Percentiles rank a stretch among this genome's conserved stretches.
Conservation (phyloP, 2,888 invertebrate genomes). For the Protophormia terraenovae region DNA sequence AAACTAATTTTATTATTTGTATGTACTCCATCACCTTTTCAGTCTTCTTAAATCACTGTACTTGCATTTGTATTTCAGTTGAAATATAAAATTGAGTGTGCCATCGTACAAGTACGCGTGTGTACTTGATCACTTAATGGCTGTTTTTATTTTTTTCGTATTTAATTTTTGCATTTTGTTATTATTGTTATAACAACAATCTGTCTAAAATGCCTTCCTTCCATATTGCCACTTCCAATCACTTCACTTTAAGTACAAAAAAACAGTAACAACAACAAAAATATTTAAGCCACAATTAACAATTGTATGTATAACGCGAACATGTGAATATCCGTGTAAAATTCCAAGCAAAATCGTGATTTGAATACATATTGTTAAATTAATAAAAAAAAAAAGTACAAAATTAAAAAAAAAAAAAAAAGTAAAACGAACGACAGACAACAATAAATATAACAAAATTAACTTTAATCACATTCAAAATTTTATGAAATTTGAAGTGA, state of each 20-base stretch:
- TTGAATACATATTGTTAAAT: conserved; percentile 24
- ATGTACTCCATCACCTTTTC: no score
- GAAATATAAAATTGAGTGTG: conserved; percentile 5
- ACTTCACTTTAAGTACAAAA: background rate
- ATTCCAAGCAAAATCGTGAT: conserved; percentile 39
- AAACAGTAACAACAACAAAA: background rate
- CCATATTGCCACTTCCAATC: background rate
- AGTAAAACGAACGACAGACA: background rate
- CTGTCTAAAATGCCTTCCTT: background rate
- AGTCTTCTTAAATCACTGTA: background rate
- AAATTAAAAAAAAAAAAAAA: no score
- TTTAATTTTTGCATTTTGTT: background rate
- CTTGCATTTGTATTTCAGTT: background rate
- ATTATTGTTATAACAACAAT: background rate
- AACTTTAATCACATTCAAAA: conserved; percentile 21
- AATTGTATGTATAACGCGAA: conserved; percentile 3
- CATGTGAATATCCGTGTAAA: conserved; percentile 44
- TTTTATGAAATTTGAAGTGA: conserved; percentile 9
- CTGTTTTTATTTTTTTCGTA: background rate
- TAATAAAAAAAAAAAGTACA: background rate
- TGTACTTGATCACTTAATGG: conserved; percentile 18
- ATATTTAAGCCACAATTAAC: conserved; percentile 19
- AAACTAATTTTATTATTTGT: no score
- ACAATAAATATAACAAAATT: background rate
- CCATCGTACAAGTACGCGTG: conserved; percentile 32